Percentiles rank a stretch among this genome's conserved stretches.
Evolutionary conservation across 35 echinoderm and acorn worm species (phyloP).

Genomic region (Anneissia japonica): DNA sequence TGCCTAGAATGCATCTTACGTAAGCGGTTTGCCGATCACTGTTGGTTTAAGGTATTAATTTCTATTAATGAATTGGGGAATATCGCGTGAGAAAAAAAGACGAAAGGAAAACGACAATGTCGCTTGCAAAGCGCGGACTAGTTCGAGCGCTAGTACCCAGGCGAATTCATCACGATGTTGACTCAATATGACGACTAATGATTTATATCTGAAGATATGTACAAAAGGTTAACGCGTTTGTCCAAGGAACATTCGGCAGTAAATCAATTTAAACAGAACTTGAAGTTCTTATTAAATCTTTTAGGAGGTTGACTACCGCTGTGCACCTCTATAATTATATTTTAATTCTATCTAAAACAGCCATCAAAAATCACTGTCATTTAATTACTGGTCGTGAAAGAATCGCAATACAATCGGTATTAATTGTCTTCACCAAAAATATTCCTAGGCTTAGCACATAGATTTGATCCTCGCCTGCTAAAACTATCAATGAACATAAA

Average conservation of each 20-base stretch:
- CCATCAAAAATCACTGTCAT: not conserved
- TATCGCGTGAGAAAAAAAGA: no score
- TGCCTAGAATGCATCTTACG: no score
- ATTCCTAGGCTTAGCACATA: not conserved
- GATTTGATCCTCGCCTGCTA: not conserved
- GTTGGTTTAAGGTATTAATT: no score
- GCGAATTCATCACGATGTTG: not conserved
- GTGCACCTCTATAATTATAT: not conserved
- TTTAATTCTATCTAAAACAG: not conserved
- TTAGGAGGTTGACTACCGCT: not conserved
- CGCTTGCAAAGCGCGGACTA: no score
- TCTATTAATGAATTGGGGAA: no score
- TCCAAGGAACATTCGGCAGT: not conserved
- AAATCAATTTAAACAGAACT: slow-evolving; percentile 2
- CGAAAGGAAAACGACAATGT: no score
- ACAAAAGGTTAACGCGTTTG: not conserved
- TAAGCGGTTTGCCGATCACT: no score
- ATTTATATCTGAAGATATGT: not conserved
- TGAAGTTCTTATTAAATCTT: not conserved
- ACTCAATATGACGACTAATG: not conserved
- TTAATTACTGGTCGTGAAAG: not conserved
- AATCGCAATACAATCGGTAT: not conserved
- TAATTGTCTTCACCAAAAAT: not conserved
- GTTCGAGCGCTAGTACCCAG: no score
- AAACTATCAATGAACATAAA: not conserved